A percentile compares a stretch with the other conserved stretches of the same genome.
phyloP scores from a whole-genome alignment of 2,888 invertebrate species.

The Cryptus viduatorius region DNA sequence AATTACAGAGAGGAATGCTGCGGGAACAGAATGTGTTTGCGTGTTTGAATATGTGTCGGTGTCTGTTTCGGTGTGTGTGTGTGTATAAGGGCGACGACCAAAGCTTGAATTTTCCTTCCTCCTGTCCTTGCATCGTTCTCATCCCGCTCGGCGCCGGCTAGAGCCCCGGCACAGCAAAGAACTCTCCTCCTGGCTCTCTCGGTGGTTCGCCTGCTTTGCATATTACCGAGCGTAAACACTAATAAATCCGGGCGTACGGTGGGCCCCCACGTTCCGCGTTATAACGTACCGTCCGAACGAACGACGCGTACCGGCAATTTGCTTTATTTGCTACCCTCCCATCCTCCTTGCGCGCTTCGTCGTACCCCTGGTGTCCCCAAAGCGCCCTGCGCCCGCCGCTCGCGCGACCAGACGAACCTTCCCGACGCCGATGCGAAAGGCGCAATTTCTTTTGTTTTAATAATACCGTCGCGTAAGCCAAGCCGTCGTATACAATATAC shows the following conservation, averaged over 20 bases:
- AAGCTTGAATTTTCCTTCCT: conserved; percentile 33
- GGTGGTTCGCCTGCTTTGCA: conserved; percentile 75
- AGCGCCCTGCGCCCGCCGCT: conserved; percentile 10
- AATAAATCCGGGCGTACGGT: conserved; percentile 76
- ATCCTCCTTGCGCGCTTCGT: neutral
- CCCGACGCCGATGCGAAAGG: conserved; percentile 28
- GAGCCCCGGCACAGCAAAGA: conserved; percentile 67
- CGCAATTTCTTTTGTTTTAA: conserved; percentile 35
- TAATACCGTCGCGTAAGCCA: conserved; percentile 24
- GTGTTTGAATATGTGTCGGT: neutral
- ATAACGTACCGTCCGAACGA: conserved; percentile 44
- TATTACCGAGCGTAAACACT: conserved; percentile 80
- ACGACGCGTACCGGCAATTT: conserved; percentile 54
- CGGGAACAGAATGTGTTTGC: conserved; percentile 33
- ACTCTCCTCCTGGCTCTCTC: conserved; percentile 38
- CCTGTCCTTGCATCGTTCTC: conserved; percentile 50
- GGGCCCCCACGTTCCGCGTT: conserved; percentile 33
- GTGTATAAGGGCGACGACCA: conserved; percentile 39
- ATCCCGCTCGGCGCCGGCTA: conserved; percentile 42
- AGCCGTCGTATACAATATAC: neutral
- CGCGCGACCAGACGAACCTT: conserved; percentile 32
- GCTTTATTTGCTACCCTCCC: conserved; percentile 60
- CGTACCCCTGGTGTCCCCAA: conserved; percentile 9
- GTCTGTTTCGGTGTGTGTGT: conserved; percentile 18
- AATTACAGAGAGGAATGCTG: conserved; percentile 74